Evolutionary conservation across 2,113 vertebrate species (phyloP).

Genomic region (Lipotes vexillifer): DNA sequence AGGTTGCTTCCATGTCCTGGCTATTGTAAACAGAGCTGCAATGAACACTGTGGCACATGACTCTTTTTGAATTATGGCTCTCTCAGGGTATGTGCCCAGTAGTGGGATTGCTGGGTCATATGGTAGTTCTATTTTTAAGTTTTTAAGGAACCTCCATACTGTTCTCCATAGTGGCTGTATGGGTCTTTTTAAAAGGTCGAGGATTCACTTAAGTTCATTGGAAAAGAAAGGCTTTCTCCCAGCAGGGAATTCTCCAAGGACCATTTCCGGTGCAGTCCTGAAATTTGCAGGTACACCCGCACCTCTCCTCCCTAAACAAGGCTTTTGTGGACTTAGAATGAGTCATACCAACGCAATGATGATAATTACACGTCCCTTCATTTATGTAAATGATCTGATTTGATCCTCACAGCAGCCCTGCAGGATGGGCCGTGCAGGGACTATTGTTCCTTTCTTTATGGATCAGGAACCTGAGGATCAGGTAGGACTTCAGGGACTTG

Average conservation of each 20-base stretch:
- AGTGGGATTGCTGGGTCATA: no score
- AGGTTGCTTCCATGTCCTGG: no score
- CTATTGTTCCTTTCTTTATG: conserved; percentile 29
- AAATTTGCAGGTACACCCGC: neutral
- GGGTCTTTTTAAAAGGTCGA: neutral
- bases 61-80: no score
- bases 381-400: conserved; percentile 43
- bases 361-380: conserved; percentile 19
- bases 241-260: neutral
- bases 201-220: neutral
- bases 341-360: conserved; percentile 8
- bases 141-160: no score
- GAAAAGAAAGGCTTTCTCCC: neutral
- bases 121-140: no score
- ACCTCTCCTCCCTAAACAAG: neutral
- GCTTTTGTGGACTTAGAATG: conserved; percentile 10
- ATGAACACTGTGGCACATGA: no score
- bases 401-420: conserved; percentile 33
- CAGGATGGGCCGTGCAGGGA: neutral
- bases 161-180: neutral
- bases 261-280: neutral
- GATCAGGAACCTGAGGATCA: neutral
- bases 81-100: no score
- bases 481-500: neutral
- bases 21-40: no score